Evolutionary conservation across 2,888 invertebrate species (phyloP), one percentile per base, ranked within the genome.

Genomic region (Taenaris catops): DNA sequence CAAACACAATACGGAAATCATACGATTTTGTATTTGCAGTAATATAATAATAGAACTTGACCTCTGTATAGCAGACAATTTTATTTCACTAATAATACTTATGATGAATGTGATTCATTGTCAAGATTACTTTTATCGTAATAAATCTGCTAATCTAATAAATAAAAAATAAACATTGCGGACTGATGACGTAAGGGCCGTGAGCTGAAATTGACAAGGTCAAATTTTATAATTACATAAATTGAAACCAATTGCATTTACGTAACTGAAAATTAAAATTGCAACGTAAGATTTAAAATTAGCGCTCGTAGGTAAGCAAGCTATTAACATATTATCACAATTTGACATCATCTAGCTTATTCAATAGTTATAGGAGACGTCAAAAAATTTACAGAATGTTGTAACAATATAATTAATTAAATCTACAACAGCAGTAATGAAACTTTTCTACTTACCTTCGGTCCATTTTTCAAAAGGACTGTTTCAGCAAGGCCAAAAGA

Each of bases 401-500:
- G n/a, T n/a, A n/a, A n/a, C n/a, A n/a, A n/a, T n/a, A n/a, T n/a
- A n/a, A n/a, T n/a, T n/a, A n/a, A n/a, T n/a, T n/a, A n/a, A n/a
- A n/a, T n/a, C n/a, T n/a, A n/a, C n/a, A n/a, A n/a, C n/a, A n/a
- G n/a, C n/a, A n/a, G n/a, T n/a, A n/a, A n/a, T 12, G 8, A 28
- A 18, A 6, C 8, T 6, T 8, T 1, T 7, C 3, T 12, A 35
- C 32, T 75, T 89, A 94, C 94, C 93, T 94, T 94, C 48, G 89
- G 73, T 47, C 91, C 90, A 80, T 91, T 91, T 76, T 91, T 91
- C 45, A 91, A 80, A 56, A 91, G 83, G 52, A 93, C 73, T 69
- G 89, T 89, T 87, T 94, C 94, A 39, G 91, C 90, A 59, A 94
- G 80, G 71, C 89, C 87, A 63, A 92, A 79, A 55, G 92, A 89